Base-by-base conservation (phyloP, 2,113 vertebrate genomes). In the Dryoscopus gambensis region DNA sequence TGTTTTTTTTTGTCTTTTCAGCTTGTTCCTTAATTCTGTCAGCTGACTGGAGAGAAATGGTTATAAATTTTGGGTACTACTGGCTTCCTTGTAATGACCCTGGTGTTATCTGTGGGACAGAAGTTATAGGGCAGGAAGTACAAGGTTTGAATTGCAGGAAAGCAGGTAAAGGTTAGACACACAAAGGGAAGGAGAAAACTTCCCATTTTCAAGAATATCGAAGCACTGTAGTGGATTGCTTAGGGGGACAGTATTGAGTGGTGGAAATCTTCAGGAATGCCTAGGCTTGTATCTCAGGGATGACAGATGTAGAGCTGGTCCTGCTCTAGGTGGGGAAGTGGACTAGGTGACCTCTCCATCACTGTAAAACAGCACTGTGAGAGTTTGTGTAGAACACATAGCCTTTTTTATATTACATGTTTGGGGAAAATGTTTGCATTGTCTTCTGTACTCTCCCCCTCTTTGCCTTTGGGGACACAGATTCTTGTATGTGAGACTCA, bases 161-260 rank as follows among this genome's bases (percentile, higher is more conserved):
- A 49, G 40, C 37, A n/a, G 16, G 27, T 83, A 39, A 62, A 70
- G 28, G 37, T 55, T 85, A 60, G 57, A 39, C 27, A 4, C 3
- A 1, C 0, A 0, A 19, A 13, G 21, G 12, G 28, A 59, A 64
- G 14, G 33, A 23, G 18, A 22, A 69, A 69, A 46, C 42, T 50
- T 81, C 8, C 8, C 33, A 24, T 0, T 35, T 81, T 10, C 8
- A 17, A 33, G 77, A 63, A 37, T 47, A 44, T 15, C 50, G 21
- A 84, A 62, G 80, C 10, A 6, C 10, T 62, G 18, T 18, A 80
- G 49, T 31, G 69, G 37, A 20, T 86, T 73, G 37, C 25, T 64
- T 59, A 37, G 37, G 40, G 44, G 86, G 50, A 21, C 9, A n/a
- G n/a, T 56, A 30, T 24, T 79, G 71, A 37, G 77, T 20, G 15